Base-by-base conservation (phyloP, 2,888 invertebrate genomes). In the Thalpophila matura region DNA sequence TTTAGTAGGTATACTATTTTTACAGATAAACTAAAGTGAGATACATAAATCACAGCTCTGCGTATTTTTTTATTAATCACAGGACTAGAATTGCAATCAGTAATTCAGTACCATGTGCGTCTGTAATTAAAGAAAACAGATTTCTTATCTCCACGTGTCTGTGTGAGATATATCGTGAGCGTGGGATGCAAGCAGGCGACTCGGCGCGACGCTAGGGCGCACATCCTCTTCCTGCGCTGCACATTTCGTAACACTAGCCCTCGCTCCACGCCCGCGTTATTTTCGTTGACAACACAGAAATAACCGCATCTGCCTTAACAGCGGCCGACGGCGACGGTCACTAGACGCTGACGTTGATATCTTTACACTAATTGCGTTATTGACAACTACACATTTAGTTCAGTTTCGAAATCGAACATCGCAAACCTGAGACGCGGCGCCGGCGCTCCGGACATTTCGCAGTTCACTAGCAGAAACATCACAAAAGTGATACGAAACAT, bases 241-340 rank as follows among this genome's bases (percentile, higher is more conserved):
- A 82, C 80, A 85, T 93, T 91, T 93, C 93, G 93, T 91, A 93
- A 94, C 86, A 89, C 87, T 86, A 88, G 88, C 86, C 87, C 89
- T 84, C 86, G 85, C 84, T 84, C 82, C 72, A 75, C 74, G 70
- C 76, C 74, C 82, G 86, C 86, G 92, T 94, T 94, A 94, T 94
- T 94, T 94, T 90, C 86, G 94, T 91, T 93, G 92, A 92, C 93
- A 92, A 86, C 88, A 93, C 94, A 91, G 90, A 94, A 94, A 95
- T 95, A 95, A 93, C 90, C 87, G 72, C 89, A 87, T 90, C 90
- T 92, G 88, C 89, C 90, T 90, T 89, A 90, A 89, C 88, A 88
- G 82, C 86, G 83, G 69, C 77, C 84, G 86, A 86, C 89, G 88
- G 87, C 85, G 86, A 86, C 89, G 89, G 88, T 87, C 86, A 89